Evolutionary conservation across 2,888 invertebrate species (phyloP), one percentile per base, ranked within the genome.

Genomic region (Parascotia fuliginaria): DNA sequence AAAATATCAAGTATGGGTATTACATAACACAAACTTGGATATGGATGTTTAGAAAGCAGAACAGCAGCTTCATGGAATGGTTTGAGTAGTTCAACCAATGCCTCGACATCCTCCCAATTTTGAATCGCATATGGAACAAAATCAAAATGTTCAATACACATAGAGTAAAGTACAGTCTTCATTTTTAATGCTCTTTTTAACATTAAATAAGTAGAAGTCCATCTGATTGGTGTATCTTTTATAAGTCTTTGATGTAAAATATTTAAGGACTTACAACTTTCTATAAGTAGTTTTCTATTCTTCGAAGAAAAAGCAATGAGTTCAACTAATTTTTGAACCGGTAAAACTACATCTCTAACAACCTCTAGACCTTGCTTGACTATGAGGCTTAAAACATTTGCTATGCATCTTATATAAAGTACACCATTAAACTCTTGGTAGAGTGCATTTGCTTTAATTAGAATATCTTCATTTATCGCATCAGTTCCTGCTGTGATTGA

Each of bases 1-100:
- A 38, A 15, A 15, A 16, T 11, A 34, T 42, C 42, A n/a, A 42
- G n/a, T 27, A 42, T 34, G 13, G 42, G 42, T 15, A 42, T 12
- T 14, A 42, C 42, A 28, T 34, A 42, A 15, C 34, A 42, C 27
- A 42, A 15, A 42, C 42, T 42, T 12, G 34, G 42, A 42, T 42
- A 42, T 9, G 15, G 11, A 9, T 34, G 42, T 34, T 27, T 34
- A 7, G 42, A 34, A 11, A 42, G 16, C 12, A 42, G 15, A 29
- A 29, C 29, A 11, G 39, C 29, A 16, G 39, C 39, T 39, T 39
- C 29, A 39, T 39, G 16, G 12, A 39, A 39, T 39, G 39, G 39
- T 29, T 39, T n/a, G 11, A 39, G 29, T 14, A 41, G 22, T 28
- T 42, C 42, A 24, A 42, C 33, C 14, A 42, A 24, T 24, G 4